Base-by-base conservation (phyloP, 2,797 vertebrate genomes). In the Paratrypauchen microcephalus region DNA sequence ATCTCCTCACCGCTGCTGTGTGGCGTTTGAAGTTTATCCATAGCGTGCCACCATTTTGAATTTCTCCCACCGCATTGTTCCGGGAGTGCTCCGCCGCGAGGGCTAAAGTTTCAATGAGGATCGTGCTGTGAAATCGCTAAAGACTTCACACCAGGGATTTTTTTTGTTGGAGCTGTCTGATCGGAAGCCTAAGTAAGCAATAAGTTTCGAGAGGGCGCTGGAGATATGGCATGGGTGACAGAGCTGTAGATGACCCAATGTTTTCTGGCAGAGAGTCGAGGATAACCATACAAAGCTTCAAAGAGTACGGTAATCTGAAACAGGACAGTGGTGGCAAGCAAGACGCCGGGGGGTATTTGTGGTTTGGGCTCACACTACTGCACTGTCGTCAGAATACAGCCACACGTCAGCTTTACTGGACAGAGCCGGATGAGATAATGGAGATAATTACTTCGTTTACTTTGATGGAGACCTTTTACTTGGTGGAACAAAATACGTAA, bases 261-360 rank as follows among this genome's bases (percentile, higher is more conserved):
- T 23, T n/a, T 89, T 87, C 83, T 87, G 87, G 83, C 82, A 76
- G 75, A 66, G 77, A 76, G 78, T 80, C 70, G 87, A 83, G 86
- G 86, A 86, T 89, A 84, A 90, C 83, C 87, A 86, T 78, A 81
- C 66, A 52, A 71, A 71, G 69, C 91, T 87, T 93, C 89, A 92
- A 92, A 92, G 86, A 74, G 79, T 66, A 70, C 66, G 63, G 83
- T 89, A 90, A 92, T 89, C 68, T 83, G 87, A 92, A 84, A 83
- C 90, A 87, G 4, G 76, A 74, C 81, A 77, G 82, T 73, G 75
- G 78, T 75, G 77, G 86, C 81, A 85, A 90, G 89, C 83, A 86
- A 83, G 76, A 86, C 73, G 83, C 80, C 88, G 82, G 82, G 75
- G 84, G 87, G 86, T 88, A 88, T 90, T 90, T 91, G 88, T 82